Evolutionary conservation across 2,888 invertebrate species (phyloP).

Genomic region (Drosophila maculinotata): DNA sequence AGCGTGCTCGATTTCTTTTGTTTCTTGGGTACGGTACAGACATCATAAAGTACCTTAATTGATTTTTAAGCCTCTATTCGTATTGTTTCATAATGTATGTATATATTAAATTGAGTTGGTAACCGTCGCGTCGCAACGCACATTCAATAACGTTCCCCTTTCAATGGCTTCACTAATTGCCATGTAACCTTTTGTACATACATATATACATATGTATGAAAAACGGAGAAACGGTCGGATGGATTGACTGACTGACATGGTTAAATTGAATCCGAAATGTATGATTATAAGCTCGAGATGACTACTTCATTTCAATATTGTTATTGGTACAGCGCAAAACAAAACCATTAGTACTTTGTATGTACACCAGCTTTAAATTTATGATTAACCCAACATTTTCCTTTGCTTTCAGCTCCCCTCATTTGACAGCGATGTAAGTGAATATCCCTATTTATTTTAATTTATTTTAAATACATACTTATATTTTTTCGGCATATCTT

Average conservation of each 20-base stretch:
- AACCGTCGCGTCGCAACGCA: not conserved
- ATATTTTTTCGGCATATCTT: too few species aligned
- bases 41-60: slow-evolving; percentile 5
- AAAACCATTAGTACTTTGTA: too few species aligned
- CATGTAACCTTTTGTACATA: not conserved
- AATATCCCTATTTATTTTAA: not conserved
- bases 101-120: slow-evolving; percentile 1
- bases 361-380: not conserved
- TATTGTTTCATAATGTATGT: slow-evolving; percentile 2
- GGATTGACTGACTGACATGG: too few species aligned
- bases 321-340: too few species aligned
- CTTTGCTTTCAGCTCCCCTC: slow-evolving; percentile 75
- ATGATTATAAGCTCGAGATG: too few species aligned
- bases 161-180: too few species aligned
- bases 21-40: not conserved
- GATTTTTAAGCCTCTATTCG: slow-evolving; percentile 21
- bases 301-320: too few species aligned
- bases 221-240: too few species aligned
- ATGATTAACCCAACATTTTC: slow-evolving; percentile 11
- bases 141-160: not conserved
- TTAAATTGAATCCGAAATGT: too few species aligned
- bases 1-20: not conserved
- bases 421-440: slow-evolving; percentile 80
- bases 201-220: not conserved
- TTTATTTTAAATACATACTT: not conserved